A percentile compares a stretch with the other conserved stretches of the same genome.
Conservation (phyloP, 2,113 vertebrate species). For the Mobula hypostoma region DNA sequence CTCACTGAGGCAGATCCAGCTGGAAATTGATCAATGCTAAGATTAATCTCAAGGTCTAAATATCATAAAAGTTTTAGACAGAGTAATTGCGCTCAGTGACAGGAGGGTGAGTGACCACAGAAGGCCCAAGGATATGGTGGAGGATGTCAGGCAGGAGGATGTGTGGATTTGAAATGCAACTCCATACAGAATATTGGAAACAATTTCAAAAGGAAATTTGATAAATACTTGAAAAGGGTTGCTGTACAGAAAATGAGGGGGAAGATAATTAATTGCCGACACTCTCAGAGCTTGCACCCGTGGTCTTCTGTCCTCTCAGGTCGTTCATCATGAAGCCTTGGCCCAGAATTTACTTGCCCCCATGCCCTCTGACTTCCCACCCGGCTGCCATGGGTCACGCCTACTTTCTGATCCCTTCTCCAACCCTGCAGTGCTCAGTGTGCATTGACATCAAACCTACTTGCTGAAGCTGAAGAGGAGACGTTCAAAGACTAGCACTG, state of each 20-base stretch:
- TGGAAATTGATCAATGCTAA: not conserved
- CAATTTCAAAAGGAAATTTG: not conserved
- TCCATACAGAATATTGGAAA: not conserved
- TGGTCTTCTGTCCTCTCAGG: too few relatives aligned
- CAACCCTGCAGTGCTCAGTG: too few relatives aligned
- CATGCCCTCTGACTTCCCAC: too few relatives aligned
- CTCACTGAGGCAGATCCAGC: not conserved
- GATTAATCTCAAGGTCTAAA: not conserved
- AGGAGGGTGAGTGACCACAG: not conserved
- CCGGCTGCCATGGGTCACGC: too few relatives aligned
- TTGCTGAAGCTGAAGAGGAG: conserved; percentile 97
- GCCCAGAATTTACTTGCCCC: too few relatives aligned
- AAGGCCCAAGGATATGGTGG: not conserved
- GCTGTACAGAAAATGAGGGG: too few relatives aligned
- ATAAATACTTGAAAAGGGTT: not conserved
- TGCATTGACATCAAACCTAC: conserved; percentile 53
- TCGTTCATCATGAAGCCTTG: not conserved
- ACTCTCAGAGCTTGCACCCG: not conserved
- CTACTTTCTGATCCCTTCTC: too few relatives aligned
- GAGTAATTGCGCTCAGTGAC: not conserved
- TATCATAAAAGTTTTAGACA: not conserved
- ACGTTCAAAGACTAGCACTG: conserved; percentile 91
- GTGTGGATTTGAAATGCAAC: not conserved
- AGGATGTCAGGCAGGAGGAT: not conserved
- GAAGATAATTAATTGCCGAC: too few relatives aligned